These are phyloP conservation scores for Epirrhoe alternata DNA, from an alignment of 2,888 invertebrate species.

Conservation along the genomic window DNA sequence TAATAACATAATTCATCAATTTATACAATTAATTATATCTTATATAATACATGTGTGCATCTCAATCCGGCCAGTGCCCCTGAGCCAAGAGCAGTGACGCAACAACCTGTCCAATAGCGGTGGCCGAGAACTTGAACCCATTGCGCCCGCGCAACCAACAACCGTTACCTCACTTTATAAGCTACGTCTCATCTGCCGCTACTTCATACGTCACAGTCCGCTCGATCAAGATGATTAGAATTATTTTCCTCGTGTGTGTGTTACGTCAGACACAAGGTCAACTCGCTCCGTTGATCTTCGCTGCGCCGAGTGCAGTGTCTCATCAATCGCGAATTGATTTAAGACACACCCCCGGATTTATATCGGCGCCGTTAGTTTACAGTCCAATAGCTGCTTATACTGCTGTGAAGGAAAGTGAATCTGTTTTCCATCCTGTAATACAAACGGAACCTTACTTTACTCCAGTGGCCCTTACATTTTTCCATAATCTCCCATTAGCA, in stretches of 20 bases:
- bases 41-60: constrained; percentile 53
- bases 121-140: constrained; percentile 77
- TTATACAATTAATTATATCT: constrained; percentile 35
- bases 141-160: constrained; percentile 58
- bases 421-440: constrained; percentile 55
- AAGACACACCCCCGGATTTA: constrained; percentile 59
- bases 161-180: constrained; percentile 78
- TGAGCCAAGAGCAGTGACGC: constrained; percentile 62
- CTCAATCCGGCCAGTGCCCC: constrained; percentile 73
- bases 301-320: constrained; percentile 83
- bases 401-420: constrained; percentile 48
- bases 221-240: constrained; percentile 63
- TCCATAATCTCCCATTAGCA: constrained; percentile 68
- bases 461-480: constrained; percentile 69
- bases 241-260: constrained; percentile 57
- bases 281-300: constrained; percentile 65
- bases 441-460: constrained; percentile 58
- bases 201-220: constrained; percentile 50
- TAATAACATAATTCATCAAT: constrained; percentile 4
- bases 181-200: constrained; percentile 59
- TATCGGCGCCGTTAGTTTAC: constrained; percentile 64
- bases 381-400: constrained; percentile 57
- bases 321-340: constrained; percentile 85
- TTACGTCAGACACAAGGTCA: constrained; percentile 58
- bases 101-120: constrained; percentile 59